Percentiles rank a stretch among this genome's conserved stretches.
phyloP scores from a whole-genome alignment of 2,888 invertebrate genomes.

The Tenodera sinensis region DNA sequence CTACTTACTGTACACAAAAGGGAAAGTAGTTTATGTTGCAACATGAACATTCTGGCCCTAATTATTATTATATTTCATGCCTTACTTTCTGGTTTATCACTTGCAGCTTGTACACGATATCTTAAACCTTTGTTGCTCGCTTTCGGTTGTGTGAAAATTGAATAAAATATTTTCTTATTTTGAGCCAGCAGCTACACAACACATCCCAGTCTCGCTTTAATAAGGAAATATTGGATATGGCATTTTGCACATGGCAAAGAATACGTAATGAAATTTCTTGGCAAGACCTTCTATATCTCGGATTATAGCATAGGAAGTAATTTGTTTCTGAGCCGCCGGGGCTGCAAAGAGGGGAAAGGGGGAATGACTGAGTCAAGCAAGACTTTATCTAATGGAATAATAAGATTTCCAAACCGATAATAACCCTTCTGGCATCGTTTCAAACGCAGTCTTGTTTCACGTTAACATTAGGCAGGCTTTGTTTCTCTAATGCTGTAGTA shows the following conservation, averaged over 20 bases:
- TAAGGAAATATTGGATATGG: conserved; percentile 15
- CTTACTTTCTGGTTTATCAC: too few relatives aligned
- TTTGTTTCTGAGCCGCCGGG: background rate
- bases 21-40: too few relatives aligned
- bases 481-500: background rate
- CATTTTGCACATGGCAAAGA: conserved; percentile 15
- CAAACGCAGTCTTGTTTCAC: background rate
- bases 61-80: too few relatives aligned
- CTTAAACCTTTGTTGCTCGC: too few relatives aligned
- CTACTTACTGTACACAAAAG: too few relatives aligned
- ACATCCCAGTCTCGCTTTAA: background rate
- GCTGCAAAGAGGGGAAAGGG: background rate
- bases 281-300: background rate
- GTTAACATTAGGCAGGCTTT: background rate
- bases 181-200: background rate
- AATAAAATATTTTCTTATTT: too few relatives aligned
- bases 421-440: background rate
- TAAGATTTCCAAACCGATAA: conserved; percentile 13
- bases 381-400: conserved; percentile 16
- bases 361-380: background rate
- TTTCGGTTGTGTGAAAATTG: too few relatives aligned
- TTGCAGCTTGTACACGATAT: too few relatives aligned
- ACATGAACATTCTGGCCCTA: too few relatives aligned
- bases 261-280: conserved; percentile 12
- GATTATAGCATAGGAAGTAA: conserved; percentile 12